Evolutionary conservation across 1,140 invertebrate genomes (phyloP).

Genomic region (Phortica variegata): DNA sequence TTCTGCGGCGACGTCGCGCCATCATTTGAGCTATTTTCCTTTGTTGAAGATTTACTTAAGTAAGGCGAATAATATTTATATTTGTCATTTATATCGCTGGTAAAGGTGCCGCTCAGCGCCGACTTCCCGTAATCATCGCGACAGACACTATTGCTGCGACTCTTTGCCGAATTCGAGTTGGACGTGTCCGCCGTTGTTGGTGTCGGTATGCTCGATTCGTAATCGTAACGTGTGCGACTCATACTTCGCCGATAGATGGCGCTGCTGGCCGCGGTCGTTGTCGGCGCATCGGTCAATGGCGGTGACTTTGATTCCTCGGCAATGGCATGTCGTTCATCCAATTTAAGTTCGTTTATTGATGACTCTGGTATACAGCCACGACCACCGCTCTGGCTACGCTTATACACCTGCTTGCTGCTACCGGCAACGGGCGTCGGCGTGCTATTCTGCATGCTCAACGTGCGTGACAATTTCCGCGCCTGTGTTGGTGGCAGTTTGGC

Average conservation of each 20-base stretch:
- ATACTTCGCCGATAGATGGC: conserved; percentile 43
- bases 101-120: conserved; percentile 38
- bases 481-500: conserved; percentile 65
- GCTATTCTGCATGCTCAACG: conserved; percentile 61
- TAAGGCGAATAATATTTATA: conserved; percentile 56
- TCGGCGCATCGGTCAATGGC: conserved; percentile 30
- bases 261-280: conserved; percentile 31
- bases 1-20: conserved; percentile 25
- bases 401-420: conserved; percentile 45
- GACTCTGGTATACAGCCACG: conserved; percentile 27
- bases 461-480: conserved; percentile 63
- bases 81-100: conserved; percentile 49
- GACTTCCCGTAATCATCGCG: conserved; percentile 43
- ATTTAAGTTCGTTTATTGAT: neutral
- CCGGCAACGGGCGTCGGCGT: conserved; percentile 14
- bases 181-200: neutral
- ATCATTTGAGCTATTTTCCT: conserved; percentile 7
- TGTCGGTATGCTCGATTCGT: conserved; percentile 15
- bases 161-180: conserved; percentile 16
- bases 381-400: conserved; percentile 51
- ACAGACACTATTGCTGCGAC: conserved; percentile 45
- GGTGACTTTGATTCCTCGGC: conserved; percentile 18
- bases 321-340: neutral
- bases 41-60: conserved; percentile 39
- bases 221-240: conserved; percentile 24